These are phyloP conservation scores for Henicopernis longicauda DNA, from an alignment of 2,113 vertebrate genomes.

Conservation along the genomic window DNA sequence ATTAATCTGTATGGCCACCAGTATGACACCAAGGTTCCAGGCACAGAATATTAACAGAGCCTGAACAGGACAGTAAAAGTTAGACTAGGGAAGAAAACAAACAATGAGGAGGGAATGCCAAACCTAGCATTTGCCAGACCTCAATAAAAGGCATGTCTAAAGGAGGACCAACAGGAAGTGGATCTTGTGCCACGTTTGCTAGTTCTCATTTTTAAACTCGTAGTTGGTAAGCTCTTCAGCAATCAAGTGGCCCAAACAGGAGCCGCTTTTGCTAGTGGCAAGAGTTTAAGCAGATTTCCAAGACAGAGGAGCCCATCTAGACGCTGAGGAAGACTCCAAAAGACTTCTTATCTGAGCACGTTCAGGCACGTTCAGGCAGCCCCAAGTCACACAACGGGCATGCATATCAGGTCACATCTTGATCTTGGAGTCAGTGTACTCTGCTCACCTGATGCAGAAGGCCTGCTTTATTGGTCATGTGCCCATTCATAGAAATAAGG, in stretches of 20 bases:
- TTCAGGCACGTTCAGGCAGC: neutral
- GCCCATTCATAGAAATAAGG: neutral
- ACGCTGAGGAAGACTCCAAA: neutral
- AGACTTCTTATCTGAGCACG: neutral
- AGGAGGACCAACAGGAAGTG: neutral
- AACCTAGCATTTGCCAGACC: neutral
- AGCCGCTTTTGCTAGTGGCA: neutral
- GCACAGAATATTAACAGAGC: neutral
- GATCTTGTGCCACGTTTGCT: neutral
- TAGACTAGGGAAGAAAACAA: neutral
- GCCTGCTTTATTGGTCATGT: neutral
- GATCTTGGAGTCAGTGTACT: neutral
- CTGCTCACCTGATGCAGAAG: neutral
- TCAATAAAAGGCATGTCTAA: neutral
- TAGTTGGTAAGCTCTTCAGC: neutral
- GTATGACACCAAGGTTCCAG: neutral
- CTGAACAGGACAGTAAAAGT: neutral
- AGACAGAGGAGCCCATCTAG: neutral
- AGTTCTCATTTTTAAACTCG: neutral
- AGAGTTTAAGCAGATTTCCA: neutral
- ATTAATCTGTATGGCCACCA: neutral
- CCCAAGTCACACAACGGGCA: accelerated
- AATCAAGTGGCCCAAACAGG: neutral
- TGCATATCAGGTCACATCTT: neutral
- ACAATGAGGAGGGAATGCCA: neutral